Base-by-base conservation (phyloP, 1,140 invertebrate species). In the Thaumatotibia leucotreta region DNA sequence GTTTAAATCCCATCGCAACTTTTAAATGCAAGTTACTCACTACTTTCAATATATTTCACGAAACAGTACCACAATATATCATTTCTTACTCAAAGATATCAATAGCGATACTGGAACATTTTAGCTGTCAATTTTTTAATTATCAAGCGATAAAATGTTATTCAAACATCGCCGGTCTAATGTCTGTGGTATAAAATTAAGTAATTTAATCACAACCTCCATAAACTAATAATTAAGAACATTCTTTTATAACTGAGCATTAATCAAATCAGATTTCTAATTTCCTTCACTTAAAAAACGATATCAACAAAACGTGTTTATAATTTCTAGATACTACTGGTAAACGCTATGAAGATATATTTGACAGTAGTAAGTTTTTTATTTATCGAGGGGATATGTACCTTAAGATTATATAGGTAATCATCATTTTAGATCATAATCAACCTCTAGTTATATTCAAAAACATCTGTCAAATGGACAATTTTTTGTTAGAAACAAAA, bases 51-150 rank as follows among this genome's bases (percentile, higher is more conserved):
- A n/a, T 14, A 73, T 72, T 73, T 67, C 73, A 82, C 61, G 73
- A 75, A 84, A 86, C 81, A 86, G 81, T 82, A 80, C 75, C 75
- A 79, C 17, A 75, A 77, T 32, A 39, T 63, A 50, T 67, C 32
- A 63, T 23, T 73, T 31, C 64, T 66, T 61, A 68, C 67, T 70
- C 45, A 65, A 32, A 69, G 67, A 58, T 76, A 69, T 70, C 32
- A 72, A 52, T 69, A 74, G 68, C 68, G 68, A 71, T 71, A 73
- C 64, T 71, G 58, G 49, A 79, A 74, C 68, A 68, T 71, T 67
- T 70, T 75, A 73, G 67, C 72, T 52, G 63, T 69, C 58, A 68
- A 70, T 45, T 31, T 72, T 65, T 70, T 54, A 17, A 58, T 54
- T 77, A 62, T 64, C 64, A 76, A 75, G 76, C 70, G 49, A 70